Percentiles rank a stretch among this genome's conserved stretches.
Evolutionary conservation across 2,888 invertebrate genomes (phyloP).

Genomic region (Chrysopilus asiliformis): DNA sequence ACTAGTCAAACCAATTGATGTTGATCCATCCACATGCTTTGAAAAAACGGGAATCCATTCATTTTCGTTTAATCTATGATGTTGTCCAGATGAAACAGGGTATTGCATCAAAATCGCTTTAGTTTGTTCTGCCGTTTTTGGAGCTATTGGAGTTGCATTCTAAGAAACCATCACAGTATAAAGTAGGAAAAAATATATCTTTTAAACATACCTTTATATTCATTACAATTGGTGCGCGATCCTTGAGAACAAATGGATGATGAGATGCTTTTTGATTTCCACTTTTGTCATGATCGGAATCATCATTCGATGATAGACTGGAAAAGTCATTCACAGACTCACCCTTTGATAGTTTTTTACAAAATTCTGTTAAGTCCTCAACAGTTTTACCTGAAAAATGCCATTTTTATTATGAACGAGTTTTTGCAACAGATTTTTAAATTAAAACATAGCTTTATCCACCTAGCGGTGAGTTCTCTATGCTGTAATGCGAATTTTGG

Average conservation of each 20-base stretch:
- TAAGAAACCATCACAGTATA: constrained; percentile 16
- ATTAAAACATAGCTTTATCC: too few species aligned
- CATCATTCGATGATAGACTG: constrained; percentile 55
- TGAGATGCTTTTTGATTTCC: constrained; percentile 72
- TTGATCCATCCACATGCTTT: constrained; percentile 19
- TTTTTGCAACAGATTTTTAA: not conserved
- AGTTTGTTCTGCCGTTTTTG: constrained; percentile 55
- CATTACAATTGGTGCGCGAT: constrained; percentile 74
- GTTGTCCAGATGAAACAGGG: constrained; percentile 88
- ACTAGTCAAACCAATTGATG: not conserved
- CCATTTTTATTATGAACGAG: not conserved
- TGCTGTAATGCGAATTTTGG: too few species aligned
- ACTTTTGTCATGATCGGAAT: constrained; percentile 47
- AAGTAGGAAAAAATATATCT: not conserved
- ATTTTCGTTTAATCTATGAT: constrained; percentile 66
- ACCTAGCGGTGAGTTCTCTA: too few species aligned
- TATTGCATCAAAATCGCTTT: constrained; percentile 71
- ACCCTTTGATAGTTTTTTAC: constrained; percentile 75
- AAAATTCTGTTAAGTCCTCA: constrained; percentile 88
- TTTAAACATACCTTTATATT: constrained; percentile 59
- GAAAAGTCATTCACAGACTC: constrained; percentile 67
- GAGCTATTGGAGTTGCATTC: constrained; percentile 51
- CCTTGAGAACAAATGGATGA: constrained; percentile 84
- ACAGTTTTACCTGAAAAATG: constrained; percentile 58
- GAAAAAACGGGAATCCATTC: constrained; percentile 72